Evolutionary conservation across 2,797 vertebrate genomes (phyloP).

Genomic region (Thalassophryne amazonica): DNA sequence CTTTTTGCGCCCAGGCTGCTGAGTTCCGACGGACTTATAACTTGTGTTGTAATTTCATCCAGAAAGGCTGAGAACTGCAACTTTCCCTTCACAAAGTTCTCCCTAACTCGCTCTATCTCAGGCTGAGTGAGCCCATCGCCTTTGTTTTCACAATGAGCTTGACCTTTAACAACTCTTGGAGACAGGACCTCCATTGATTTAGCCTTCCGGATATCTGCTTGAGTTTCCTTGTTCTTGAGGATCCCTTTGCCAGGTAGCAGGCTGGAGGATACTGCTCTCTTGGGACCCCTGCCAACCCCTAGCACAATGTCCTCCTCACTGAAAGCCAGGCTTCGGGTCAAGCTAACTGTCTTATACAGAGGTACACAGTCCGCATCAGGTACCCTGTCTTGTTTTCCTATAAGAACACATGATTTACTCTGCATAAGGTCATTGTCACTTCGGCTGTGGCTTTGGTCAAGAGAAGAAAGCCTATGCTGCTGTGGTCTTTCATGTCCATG

Average conservation of each 20-base stretch:
- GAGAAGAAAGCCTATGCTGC: constrained; percentile 34
- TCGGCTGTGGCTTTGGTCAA: constrained; percentile 70
- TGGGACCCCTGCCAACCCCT: constrained; percentile 53
- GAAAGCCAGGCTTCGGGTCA: constrained; percentile 71
- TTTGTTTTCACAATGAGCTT: constrained; percentile 38
- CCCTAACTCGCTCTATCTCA: constrained; percentile 41
- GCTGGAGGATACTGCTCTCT: constrained; percentile 66
- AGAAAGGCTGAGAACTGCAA: constrained; percentile 84
- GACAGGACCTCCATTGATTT: constrained; percentile 83
- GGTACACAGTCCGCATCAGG: constrained; percentile 24
- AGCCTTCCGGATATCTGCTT: constrained; percentile 72
- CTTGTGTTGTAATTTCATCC: constrained; percentile 83
- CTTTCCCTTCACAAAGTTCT: constrained; percentile 73
- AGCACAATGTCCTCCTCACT: constrained; percentile 61
- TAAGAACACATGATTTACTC: constrained; percentile 16
- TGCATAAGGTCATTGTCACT: constrained; percentile 71
- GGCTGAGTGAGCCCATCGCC: constrained; percentile 29
- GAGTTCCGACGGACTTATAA: constrained; percentile 80
- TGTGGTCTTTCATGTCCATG: constrained; percentile 11
- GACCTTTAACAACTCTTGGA: constrained; percentile 51
- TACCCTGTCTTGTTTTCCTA: constrained; percentile 1
- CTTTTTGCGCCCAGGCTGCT: constrained; percentile 68
- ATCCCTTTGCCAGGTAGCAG: constrained; percentile 79
- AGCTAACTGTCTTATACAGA: constrained; percentile 72
- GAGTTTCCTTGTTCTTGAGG: constrained; percentile 73